Conservation (phyloP, 92 coral and sea anemone species). For the Palythoa grandiflora region DNA sequence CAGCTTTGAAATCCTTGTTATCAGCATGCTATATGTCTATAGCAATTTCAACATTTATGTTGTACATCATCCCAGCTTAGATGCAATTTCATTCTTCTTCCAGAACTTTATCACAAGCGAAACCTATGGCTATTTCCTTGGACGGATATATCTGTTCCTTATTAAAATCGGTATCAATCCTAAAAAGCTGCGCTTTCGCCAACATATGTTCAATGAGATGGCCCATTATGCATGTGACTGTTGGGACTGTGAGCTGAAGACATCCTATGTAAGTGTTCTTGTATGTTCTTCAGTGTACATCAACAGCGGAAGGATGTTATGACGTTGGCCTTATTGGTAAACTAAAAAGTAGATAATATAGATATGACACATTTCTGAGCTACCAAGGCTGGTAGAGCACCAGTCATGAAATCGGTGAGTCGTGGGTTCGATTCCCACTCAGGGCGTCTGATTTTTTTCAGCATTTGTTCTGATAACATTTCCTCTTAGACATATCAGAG, state of each 20-base stretch:
- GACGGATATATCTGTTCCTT: conserved; percentile 93
- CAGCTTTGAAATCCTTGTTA: not conserved
- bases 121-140: conserved; percentile 95
- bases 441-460: no score
- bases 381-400: no score
- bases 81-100: not conserved
- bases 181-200: conserved; percentile 86
- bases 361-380: no score
- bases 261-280: conserved; percentile 84
- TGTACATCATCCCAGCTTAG: not conserved
- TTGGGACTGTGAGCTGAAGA: conserved; percentile 97
- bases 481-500: no score
- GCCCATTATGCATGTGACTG: conserved; percentile 99
- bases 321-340: no score
- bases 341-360: no score
- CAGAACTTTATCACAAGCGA: conserved; percentile 90
- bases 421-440: no score
- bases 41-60: not conserved
- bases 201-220: conserved; percentile 99
- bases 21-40: not conserved
- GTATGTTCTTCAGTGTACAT: not conserved
- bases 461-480: no score
- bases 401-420: no score
- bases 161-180: conserved; percentile 90
- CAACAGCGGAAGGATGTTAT: no score